Conservation (phyloP, 2,888 invertebrate genomes). For the Coelogynopora nodosa region DNA sequence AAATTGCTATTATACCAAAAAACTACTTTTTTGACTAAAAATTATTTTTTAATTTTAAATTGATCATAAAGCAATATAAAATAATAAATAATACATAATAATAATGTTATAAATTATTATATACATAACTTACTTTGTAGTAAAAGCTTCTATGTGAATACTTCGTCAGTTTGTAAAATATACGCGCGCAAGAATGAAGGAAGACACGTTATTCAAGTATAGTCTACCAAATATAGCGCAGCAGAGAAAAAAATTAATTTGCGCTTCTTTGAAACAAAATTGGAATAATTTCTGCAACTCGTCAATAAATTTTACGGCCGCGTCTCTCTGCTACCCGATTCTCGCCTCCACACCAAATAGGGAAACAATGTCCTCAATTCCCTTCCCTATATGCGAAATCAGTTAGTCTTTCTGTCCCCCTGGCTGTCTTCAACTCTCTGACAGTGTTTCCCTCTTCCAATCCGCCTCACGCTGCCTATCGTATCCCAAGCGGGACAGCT, state of each 20-base stretch:
- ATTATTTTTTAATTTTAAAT: too few relatives aligned
- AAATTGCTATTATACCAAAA: too few relatives aligned
- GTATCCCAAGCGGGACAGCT: background rate
- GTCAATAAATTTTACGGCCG: too few relatives aligned
- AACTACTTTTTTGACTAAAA: too few relatives aligned
- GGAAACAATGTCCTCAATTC: constrained; percentile 7
- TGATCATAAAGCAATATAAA: too few relatives aligned
- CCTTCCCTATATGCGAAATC: background rate
- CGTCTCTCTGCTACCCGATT: background rate
- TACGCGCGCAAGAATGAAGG: background rate
- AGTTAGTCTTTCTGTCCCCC: background rate
- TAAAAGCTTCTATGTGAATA: too few relatives aligned
- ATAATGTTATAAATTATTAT: too few relatives aligned
- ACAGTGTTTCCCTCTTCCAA: background rate
- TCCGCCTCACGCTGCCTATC: background rate
- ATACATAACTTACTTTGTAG: too few relatives aligned
- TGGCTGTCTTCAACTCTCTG: background rate
- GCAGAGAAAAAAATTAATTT: background rate
- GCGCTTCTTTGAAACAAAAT: background rate
- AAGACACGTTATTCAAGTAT: too few relatives aligned
- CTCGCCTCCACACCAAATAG: too few relatives aligned
- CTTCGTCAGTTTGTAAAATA: too few relatives aligned
- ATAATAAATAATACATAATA: too few relatives aligned
- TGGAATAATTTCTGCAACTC: background rate
- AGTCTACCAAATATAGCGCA: background rate